Base-by-base conservation (phyloP, 2,888 invertebrate genomes). In the Uropetala carovei region DNA sequence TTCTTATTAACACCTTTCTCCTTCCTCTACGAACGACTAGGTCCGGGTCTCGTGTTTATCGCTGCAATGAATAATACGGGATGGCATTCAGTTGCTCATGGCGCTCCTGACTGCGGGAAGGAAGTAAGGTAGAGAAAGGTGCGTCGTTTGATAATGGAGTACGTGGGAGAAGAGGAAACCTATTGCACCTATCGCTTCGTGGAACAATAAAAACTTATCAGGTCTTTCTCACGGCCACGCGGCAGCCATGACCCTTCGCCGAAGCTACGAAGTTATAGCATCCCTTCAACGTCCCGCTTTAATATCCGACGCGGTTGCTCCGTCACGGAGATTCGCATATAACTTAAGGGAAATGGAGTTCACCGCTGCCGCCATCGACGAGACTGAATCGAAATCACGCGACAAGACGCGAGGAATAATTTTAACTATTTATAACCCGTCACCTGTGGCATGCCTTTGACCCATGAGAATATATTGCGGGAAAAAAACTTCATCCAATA, bases 381-480 rank as follows among this genome's bases (percentile, higher is more conserved):
- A 13, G n/a, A 75, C 75, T 75, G 27, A 75, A 27, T 75, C 22
- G 22, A 27, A 27, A 27, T 27, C 75, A 27, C 75, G 27, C 43
- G 43, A 43, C 5, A 75, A 22, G 22, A 27, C 75, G 75, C 75
- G 75, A 68, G n/a, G 68, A n/a, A 68, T 22, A 75, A 27, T 75
- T 27, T 27, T 75, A 43, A 43, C 43, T 43, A 5, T 43, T 43
- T 43, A 43, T 43, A 43, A 43, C 43, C 11, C 3, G 8, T 75
- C 75, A 75, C 75, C 75, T 75, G 75, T 75, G n/a, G 75, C 75
- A 75, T 27, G 9, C 75, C 13, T 27, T 75, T 75, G 27, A 75
- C n/a, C 27, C 22, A 75, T 75, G 75, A 75, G 27, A 27, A 11
- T 22, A 22, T 27, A 27, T 27, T 27, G 75, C 27, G 75, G 22